Evolutionary conservation across 2,888 invertebrate genomes (phyloP).

Genomic region (Nomada fucata): DNA sequence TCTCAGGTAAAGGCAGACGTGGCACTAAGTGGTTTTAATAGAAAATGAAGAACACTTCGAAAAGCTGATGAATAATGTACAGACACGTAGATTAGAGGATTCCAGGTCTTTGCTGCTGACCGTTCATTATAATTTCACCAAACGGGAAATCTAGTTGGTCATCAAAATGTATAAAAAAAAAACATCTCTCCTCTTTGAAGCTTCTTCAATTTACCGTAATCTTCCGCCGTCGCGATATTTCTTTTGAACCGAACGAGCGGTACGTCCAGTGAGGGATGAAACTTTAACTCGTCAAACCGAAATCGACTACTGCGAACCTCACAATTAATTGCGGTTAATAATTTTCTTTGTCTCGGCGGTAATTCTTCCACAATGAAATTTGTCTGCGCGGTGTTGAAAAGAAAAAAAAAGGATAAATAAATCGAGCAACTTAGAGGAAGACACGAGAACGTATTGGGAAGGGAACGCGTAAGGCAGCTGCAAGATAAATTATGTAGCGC

Average conservation of each 20-base stretch:
- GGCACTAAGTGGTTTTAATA: constrained; percentile 1
- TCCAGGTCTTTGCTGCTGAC: not conserved
- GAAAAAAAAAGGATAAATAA: not conserved
- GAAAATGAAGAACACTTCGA: constrained; percentile 15
- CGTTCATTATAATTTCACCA: constrained; percentile 3
- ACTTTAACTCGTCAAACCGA: not conserved
- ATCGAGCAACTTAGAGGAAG: not conserved
- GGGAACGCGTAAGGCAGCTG: constrained; percentile 24
- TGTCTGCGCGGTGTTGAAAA: not conserved
- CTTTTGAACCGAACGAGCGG: not conserved
- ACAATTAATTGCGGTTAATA: no score
- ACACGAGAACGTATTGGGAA: not conserved
- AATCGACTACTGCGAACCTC: no score
- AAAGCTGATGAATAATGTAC: constrained; percentile 14
- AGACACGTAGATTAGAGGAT: constrained; percentile 2
- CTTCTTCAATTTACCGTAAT: no score
- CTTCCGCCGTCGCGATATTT: not conserved
- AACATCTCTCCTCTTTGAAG: not conserved
- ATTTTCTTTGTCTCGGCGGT: not conserved
- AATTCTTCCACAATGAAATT: not conserved
- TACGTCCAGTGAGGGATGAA: not conserved
- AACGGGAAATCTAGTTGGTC: not conserved
- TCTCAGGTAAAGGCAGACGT: not conserved
- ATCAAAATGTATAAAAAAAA: not conserved
- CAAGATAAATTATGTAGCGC: constrained; percentile 24